These are phyloP conservation scores for Endomychus coccineus DNA, from an alignment of 2,888 invertebrate species.

Conservation along the genomic window DNA sequence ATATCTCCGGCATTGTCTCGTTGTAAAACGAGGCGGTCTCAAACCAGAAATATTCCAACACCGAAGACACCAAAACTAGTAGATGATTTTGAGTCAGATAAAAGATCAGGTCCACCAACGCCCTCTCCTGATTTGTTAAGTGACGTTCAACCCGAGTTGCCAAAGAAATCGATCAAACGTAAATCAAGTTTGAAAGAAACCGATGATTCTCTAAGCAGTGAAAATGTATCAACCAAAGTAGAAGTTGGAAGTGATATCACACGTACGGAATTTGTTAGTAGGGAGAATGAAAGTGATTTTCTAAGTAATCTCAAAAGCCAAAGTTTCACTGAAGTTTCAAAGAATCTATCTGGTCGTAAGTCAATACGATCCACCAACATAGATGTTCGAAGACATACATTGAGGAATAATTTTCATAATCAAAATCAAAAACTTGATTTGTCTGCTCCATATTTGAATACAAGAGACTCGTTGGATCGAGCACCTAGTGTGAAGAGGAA, in stretches of 20 bases:
- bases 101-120: slow-evolving; percentile 4
- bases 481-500: slow-evolving; percentile 33
- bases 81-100: slow-evolving; percentile 16
- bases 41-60: slow-evolving; percentile 38
- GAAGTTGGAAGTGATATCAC: slow-evolving; percentile 35
- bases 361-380: slow-evolving; percentile 27
- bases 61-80: slow-evolving; percentile 38
- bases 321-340: slow-evolving; percentile 5
- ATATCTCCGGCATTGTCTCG: slow-evolving; percentile 34
- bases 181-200: slow-evolving; percentile 22
- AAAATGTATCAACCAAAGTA: slow-evolving; percentile 33
- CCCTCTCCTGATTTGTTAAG: slow-evolving; percentile 6
- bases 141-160: too few species aligned
- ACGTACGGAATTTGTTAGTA: slow-evolving; percentile 28
- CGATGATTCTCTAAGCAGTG: slow-evolving; percentile 21
- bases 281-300: slow-evolving; percentile 20
- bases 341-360: slow-evolving; percentile 23
- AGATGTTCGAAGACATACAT: slow-evolving; percentile 25
- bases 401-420: slow-evolving; percentile 24
- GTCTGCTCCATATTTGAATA: slow-evolving; percentile 17
- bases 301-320: slow-evolving; percentile 15
- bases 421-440: too few species aligned
- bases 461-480: slow-evolving; percentile 23
- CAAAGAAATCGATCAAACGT: slow-evolving; percentile 1
- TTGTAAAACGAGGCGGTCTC: slow-evolving; percentile 39